Percentiles rank a stretch among this genome's conserved stretches.
These are phyloP conservation scores for Catharus fuscescens DNA, from an alignment of 2,113 vertebrate genomes.

Conservation along the genomic window DNA sequence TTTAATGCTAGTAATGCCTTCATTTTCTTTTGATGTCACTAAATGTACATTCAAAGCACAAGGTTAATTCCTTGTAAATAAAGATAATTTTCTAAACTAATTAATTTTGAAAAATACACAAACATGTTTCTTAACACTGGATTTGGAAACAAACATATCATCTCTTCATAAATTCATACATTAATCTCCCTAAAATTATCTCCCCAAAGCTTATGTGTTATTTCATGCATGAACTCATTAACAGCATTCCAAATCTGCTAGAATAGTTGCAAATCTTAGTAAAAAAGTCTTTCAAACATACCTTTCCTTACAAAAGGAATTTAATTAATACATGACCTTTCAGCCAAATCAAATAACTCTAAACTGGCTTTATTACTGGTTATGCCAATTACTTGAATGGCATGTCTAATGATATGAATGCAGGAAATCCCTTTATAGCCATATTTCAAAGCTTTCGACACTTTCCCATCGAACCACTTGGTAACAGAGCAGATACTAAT, in stretches of 20 bases:
- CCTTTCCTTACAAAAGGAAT: not conserved
- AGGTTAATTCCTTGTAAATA: not conserved
- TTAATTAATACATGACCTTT: not conserved
- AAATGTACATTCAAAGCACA: not conserved
- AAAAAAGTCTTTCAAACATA: not conserved
- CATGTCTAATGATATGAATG: slow-evolving; percentile 8
- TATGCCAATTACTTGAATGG: slow-evolving; percentile 32
- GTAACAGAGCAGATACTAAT: slow-evolving; percentile 11
- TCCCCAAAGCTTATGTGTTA: not conserved
- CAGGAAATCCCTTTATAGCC: slow-evolving; percentile 29
- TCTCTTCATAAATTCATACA: not conserved
- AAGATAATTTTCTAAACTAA: not conserved
- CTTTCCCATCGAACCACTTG: not conserved
- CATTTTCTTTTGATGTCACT: not conserved
- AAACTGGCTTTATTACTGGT: not conserved
- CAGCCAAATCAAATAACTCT: not conserved
- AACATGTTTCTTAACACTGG: not conserved
- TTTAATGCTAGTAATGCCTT: slow-evolving; percentile 16
- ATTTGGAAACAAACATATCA: not conserved
- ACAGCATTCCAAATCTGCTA: not conserved
- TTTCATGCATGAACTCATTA: not conserved
- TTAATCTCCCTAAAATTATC: not conserved
- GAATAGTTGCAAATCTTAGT: not conserved
- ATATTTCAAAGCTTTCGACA: not conserved
- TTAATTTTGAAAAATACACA: not conserved